Evolutionary conservation across 2,113 vertebrate genomes (phyloP), one percentile per base, ranked within the genome.

Genomic region (pig (Sus scrofa)): DNA sequence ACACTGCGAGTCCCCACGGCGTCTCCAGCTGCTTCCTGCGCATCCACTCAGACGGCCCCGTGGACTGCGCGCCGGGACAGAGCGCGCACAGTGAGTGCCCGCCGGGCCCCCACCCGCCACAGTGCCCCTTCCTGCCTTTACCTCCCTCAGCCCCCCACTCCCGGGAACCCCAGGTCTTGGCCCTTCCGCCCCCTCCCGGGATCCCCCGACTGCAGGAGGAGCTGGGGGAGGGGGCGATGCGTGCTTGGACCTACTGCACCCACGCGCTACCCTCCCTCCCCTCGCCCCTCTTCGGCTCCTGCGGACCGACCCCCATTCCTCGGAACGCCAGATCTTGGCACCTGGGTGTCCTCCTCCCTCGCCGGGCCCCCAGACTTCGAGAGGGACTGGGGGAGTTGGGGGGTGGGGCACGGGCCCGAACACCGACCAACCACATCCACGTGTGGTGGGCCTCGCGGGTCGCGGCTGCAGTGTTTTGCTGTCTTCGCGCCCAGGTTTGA

Each of bases 61-160:
- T 99, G 97, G 98, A 98, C 52, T 99, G 99, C 58, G 99, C 98
- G 27, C 97, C 97, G 0, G 93, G 98, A 58, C 99, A 99, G 95
- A 99, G 98, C 70, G 88, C 96, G 26, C 93, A 99, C 89, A 99
- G 99, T 99, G 98, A 99, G 99, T 99, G 85, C 67, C 73, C 18
- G 34, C 60, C 19, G 56, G 56, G 24, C 15, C 75, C 74, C 50
- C 34, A 2, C 67, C 30, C 11, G 13, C 13, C 77, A 34, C 39
- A 1, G 30, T 6, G 13, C 3, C 73, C 78, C 39, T 22, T 32
- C 67, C 15, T 58, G 16, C 34, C 34, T 50, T 89, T n/a, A 20
- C 16, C 22, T 12, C 34, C 70, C 20, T 24, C 24, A 19, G 32
- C 32, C 34, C 58, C 56, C n/a, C 58, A 5, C 82, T 44, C 50